phyloP scores from a whole-genome alignment of 2,113 vertebrate genomes.

The Australoheros scitulus region DNA sequence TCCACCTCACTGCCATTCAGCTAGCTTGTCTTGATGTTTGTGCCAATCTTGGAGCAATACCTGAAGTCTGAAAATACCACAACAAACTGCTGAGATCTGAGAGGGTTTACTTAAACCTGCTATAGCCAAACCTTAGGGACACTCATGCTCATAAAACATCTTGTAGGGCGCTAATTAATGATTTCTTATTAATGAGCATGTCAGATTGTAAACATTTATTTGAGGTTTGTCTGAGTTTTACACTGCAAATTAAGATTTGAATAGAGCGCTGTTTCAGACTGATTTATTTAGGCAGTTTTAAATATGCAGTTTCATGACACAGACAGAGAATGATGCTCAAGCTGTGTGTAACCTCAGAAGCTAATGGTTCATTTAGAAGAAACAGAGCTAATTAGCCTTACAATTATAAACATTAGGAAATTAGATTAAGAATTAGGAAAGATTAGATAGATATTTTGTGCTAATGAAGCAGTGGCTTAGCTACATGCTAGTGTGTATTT shows the following conservation, averaged over 20 bases:
- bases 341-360: not conserved
- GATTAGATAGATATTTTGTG: not conserved
- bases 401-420: not conserved
- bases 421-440: not conserved
- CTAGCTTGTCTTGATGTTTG: not conserved
- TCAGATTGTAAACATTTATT: not conserved
- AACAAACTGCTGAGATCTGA: not conserved
- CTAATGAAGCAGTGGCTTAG: not conserved
- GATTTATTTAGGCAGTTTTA: not conserved
- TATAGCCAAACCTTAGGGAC: too few species aligned
- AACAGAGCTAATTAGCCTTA: not conserved
- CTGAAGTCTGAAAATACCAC: not conserved
- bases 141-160: not conserved
- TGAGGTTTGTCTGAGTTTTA: not conserved
- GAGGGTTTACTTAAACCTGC: not conserved
- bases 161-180: not conserved
- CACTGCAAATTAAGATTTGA: not conserved
- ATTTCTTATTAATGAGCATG: not conserved
- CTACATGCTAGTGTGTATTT: not conserved
- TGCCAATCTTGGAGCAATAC: not conserved
- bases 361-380: not conserved
- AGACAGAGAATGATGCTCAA: not conserved
- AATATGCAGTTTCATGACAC: not conserved
- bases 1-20: not conserved
- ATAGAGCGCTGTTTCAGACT: too few species aligned